Evolutionary conservation across 2,797 vertebrate species (phyloP).

Genomic region (Enteromius radiatus): DNA sequence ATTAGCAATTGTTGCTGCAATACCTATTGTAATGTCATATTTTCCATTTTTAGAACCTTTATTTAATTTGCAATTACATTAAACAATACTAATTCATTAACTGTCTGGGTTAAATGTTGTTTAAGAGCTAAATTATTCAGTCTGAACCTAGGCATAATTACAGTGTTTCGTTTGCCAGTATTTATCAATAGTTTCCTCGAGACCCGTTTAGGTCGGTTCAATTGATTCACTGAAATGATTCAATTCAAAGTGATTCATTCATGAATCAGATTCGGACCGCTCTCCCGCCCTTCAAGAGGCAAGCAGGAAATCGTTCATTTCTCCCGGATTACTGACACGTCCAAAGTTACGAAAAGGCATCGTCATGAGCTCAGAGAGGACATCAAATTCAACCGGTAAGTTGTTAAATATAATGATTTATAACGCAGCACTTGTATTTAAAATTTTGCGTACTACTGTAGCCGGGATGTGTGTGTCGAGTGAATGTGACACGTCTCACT

Average conservation of each 20-base stretch:
- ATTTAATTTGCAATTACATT: background rate
- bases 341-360: conserved; percentile 1
- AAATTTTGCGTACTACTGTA: background rate
- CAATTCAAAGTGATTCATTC: conserved; percentile 6
- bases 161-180: background rate
- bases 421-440: background rate
- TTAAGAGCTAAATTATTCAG: background rate
- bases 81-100: background rate
- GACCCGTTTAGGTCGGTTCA: background rate
- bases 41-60: background rate
- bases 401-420: background rate
- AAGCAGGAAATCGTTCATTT: conserved; percentile 61
- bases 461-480: background rate
- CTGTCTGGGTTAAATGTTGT: background rate
- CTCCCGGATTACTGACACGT: conserved; percentile 17
- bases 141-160: background rate
- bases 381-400: conserved; percentile 65
- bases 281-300: conserved; percentile 33
- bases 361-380: conserved; percentile 63
- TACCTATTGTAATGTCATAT: background rate
- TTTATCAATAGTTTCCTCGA: background rate
- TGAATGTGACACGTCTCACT: conserved; percentile 40
- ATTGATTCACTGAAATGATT: conserved; percentile 9
- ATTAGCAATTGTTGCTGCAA: background rate
- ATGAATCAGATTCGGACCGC: background rate